phyloP scores from a whole-genome alignment of 2,113 vertebrate genomes.

The Stictonetta naevosa region DNA sequence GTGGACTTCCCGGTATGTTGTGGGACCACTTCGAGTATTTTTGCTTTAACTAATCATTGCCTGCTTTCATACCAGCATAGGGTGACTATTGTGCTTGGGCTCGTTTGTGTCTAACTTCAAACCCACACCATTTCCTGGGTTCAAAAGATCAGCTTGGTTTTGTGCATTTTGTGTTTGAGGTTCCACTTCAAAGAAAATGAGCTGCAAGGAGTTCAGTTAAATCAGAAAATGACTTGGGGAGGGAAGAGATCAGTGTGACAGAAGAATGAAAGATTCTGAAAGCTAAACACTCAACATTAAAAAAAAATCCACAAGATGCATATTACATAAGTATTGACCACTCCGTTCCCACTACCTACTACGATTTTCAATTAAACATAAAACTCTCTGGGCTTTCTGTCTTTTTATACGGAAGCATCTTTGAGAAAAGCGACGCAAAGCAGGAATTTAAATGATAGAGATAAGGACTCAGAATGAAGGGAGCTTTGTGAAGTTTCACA shows the following conservation, averaged over 20 bases:
- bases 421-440: background rate
- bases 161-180: background rate
- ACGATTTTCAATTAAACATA: background rate
- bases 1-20: fast-evolving
- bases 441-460: background rate
- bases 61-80: background rate
- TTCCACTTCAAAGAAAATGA: background rate
- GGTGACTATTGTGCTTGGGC: background rate
- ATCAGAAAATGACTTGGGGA: background rate
- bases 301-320: background rate
- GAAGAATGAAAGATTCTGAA: background rate
- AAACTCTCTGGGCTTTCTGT: background rate
- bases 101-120: background rate
- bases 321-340: background rate
- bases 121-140: background rate
- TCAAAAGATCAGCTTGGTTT: constrained; percentile 12
- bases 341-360: background rate
- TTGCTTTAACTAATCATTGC: background rate
- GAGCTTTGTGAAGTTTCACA: background rate
- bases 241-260: background rate
- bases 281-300: background rate
- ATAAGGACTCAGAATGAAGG: background rate
- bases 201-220: background rate
- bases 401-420: background rate
- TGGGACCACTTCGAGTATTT: background rate